Evolutionary conservation across 1,140 invertebrate genomes (phyloP).

Genomic region (Orius laevigatus): DNA sequence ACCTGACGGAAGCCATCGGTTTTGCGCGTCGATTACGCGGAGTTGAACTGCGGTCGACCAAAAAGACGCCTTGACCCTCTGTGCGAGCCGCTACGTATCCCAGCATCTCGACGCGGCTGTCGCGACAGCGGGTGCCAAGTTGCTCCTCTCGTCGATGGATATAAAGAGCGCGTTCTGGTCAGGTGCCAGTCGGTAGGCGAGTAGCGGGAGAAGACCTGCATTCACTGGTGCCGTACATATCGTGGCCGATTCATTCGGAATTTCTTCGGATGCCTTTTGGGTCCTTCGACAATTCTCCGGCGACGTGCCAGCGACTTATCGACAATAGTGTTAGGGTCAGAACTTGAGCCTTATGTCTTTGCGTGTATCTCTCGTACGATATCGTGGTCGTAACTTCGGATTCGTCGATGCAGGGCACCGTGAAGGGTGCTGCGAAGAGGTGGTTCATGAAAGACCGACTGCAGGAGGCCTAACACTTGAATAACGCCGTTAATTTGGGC

Average conservation of each 20-base stretch:
- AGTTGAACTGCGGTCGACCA: constrained; percentile 28
- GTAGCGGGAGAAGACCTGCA: too few species aligned
- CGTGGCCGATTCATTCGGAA: background rate
- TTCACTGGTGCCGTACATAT: too few species aligned
- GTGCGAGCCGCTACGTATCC: constrained; percentile 20
- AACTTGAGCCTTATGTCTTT: background rate
- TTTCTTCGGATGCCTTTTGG: constrained; percentile 1
- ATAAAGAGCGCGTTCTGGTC: constrained; percentile 23
- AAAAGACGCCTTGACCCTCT: constrained; percentile 22
- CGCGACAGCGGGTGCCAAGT: constrained; percentile 20
- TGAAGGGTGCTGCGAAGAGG: background rate
- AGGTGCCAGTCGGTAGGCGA: constrained; percentile 4
- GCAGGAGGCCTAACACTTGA: background rate
- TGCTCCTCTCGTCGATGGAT: constrained; percentile 23
- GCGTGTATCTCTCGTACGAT: constrained; percentile 29
- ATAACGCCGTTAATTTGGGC: background rate
- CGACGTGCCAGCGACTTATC: constrained; percentile 9
- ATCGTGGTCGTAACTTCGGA: constrained; percentile 23
- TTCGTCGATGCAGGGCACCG: background rate
- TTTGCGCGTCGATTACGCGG: constrained; percentile 31
- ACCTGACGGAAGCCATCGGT: constrained; percentile 28
- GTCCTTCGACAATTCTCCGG: background rate
- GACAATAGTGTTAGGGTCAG: background rate
- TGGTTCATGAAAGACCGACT: background rate
- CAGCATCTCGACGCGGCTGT: constrained; percentile 23